Evolutionary conservation across 2,888 invertebrate genomes (phyloP), one percentile per base, ranked within the genome.

Genomic region (Thereva nobilitata): DNA sequence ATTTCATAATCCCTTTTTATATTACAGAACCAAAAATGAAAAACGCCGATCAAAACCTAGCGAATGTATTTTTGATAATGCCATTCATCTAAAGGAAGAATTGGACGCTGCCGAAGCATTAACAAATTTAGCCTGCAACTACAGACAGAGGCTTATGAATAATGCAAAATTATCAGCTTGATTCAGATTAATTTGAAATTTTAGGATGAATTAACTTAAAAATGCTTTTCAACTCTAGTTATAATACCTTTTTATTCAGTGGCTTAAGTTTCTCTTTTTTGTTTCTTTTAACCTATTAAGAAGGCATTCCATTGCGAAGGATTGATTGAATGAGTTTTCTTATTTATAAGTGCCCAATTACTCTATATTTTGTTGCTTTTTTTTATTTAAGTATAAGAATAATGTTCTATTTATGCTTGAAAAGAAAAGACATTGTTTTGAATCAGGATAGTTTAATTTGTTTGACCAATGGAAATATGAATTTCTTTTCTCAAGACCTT

Each of bases 91-190:
- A 64, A 84, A 86, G 72, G 89, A 90, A 75, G 90, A 91, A 76
- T 83, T 91, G 34, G 90, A 90, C 75, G 90, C 90, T 0, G 90
- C 90, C 0, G 89, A 90, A 70, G 89, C 90, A 0, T 80, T 91
- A 5, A 89, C 90, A 1, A 85, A 86, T 63, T 79, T 91, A 69
- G 89, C 89, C 2, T 81, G 83, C 37, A 80, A 81, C 71, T 80
- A 76, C 69, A 73, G 79, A 40, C 79, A 78, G 68, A 76, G 78
- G 63, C 75, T 78, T 72, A 70, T 78, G 56, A 76, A 78, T 63
- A 68, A 73, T 49, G 40, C 37, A 37, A 66, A 66, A 37, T 34
- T 47, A n/a, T 50, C 59, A 38, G 37, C 12, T 35, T 59, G 34
- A 47, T 12, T 23, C 23, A 23, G 23, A 23, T 23, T 23, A 23